Percentiles rank a stretch among this genome's conserved stretches.
phyloP scores from a whole-genome alignment of 1,140 invertebrate genomes.

The Drosophila repletoides region DNA sequence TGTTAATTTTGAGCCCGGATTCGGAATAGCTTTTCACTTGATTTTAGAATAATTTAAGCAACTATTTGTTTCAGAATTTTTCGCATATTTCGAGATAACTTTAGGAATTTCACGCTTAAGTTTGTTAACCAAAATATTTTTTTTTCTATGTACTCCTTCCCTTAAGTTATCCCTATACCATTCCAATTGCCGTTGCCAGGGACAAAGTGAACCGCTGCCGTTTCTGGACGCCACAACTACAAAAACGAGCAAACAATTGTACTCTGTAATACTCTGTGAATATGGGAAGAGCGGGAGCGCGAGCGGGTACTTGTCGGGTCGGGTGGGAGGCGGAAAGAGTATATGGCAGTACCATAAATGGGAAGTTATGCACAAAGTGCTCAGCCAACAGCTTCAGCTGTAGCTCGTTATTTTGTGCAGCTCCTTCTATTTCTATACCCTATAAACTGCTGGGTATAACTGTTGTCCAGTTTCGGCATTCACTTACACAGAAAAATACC shows the following conservation, averaged over 20 bases:
- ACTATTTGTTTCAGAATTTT: too few relatives aligned
- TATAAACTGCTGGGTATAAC: background rate
- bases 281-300: conserved; percentile 8
- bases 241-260: conserved; percentile 63
- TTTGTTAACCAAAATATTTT: too few relatives aligned
- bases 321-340: background rate
- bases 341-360: conserved; percentile 29
- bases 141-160: background rate
- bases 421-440: conserved; percentile 28
- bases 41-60: too few relatives aligned
- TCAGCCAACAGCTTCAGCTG: conserved; percentile 61
- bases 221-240: conserved; percentile 51
- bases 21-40: too few relatives aligned
- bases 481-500: too few relatives aligned
- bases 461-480: too few relatives aligned
- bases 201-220: conserved; percentile 57
- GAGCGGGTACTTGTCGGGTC: conserved; percentile 6
- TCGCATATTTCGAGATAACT: too few relatives aligned
- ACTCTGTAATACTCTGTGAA: conserved; percentile 30
- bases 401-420: conserved; percentile 75
- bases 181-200: conserved; percentile 22
- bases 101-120: too few relatives aligned
- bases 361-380: conserved; percentile 72
- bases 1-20: too few relatives aligned
- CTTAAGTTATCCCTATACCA: background rate